These are phyloP conservation scores for Acanthococcus lagerstroemiae DNA, from an alignment of 2,888 invertebrate species.

Conservation along the genomic window DNA sequence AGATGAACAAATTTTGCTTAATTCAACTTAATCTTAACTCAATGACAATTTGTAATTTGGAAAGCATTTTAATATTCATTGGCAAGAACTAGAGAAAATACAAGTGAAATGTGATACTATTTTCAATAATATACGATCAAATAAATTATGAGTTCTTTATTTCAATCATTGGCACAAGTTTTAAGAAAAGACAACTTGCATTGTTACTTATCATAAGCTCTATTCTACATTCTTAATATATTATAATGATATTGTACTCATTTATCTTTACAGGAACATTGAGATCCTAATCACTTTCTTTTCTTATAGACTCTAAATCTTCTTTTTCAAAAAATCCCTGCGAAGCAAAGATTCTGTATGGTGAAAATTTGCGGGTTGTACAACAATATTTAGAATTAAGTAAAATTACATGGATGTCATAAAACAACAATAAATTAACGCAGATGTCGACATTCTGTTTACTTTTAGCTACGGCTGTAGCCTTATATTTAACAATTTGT, in stretches of 20 bases:
- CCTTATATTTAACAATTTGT: not conserved
- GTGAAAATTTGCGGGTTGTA: not conserved
- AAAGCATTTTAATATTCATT: no score
- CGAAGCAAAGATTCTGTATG: not conserved
- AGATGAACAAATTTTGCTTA: constrained; percentile 1
- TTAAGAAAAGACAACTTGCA: not conserved
- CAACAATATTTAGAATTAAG: not conserved
- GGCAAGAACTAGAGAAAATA: no score
- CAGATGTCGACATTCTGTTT: not conserved
- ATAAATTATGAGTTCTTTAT: not conserved
- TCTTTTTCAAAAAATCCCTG: not conserved
- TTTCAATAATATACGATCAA: not conserved
- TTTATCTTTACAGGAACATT: not conserved
- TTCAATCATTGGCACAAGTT: not conserved
- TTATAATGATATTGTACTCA: not conserved
- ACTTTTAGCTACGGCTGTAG: not conserved
- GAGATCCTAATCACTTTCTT: not conserved
- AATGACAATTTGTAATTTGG: not conserved
- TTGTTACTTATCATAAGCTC: not conserved
- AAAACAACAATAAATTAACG: not conserved
- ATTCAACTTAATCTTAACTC: not conserved
- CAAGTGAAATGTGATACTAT: not conserved
- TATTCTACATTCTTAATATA: not conserved
- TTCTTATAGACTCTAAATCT: not conserved
- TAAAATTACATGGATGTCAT: not conserved